These are phyloP conservation scores for Acleris sparsana DNA, from an alignment of 2,888 invertebrate species.

Conservation along the genomic window DNA sequence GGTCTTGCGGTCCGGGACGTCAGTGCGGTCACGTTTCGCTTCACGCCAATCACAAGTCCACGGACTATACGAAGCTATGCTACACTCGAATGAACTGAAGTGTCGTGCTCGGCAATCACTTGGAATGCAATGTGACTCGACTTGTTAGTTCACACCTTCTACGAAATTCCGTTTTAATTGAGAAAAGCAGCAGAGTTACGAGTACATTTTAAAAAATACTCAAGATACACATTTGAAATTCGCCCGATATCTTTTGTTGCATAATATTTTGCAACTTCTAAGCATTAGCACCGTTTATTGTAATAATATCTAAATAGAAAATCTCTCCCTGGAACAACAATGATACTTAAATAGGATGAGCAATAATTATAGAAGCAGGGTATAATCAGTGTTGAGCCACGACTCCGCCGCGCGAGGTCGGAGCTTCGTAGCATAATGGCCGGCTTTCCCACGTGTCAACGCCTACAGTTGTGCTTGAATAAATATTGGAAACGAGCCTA, in stretches of 20 bases:
- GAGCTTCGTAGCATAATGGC: conserved; percentile 53
- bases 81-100: conserved; percentile 44
- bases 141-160: background rate
- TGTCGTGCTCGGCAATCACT: conserved; percentile 15
- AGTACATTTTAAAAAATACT: background rate
- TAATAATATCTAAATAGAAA: conserved; percentile 12
- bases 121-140: conserved; percentile 23
- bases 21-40: conserved; percentile 36
- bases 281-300: background rate
- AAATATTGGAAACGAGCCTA: conserved; percentile 35
- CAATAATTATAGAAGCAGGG: conserved; percentile 30
- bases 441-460: conserved; percentile 63
- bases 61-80: conserved; percentile 26
- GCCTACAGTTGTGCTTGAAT: conserved; percentile 40
- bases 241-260: background rate
- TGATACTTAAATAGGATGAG: conserved; percentile 23
- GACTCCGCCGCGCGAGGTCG: conserved; percentile 47
- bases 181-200: background rate
- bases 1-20: conserved; percentile 31
- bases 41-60: conserved; percentile 41
- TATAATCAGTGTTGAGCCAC: conserved; percentile 26
- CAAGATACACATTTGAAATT: background rate
- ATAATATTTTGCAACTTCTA: background rate
- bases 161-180: too few relatives aligned
- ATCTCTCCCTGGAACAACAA: conserved; percentile 22